Evolutionary conservation across 2,888 invertebrate species (phyloP), one percentile per base, ranked within the genome.

Genomic region (Empis livida): DNA sequence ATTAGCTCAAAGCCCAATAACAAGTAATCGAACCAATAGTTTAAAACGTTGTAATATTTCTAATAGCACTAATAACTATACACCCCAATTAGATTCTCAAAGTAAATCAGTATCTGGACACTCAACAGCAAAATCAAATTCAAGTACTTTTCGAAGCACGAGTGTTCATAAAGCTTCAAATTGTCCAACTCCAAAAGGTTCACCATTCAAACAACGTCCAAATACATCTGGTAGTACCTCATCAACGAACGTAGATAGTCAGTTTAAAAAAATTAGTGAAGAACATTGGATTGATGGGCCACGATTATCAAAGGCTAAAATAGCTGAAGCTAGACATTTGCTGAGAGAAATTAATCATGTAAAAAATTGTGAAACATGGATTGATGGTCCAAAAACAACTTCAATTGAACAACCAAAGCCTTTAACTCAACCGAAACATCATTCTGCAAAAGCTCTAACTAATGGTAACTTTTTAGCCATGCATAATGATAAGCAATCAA

Each of bases 261-360:
- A 63, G 10, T 60, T 65, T 59, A 59, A 67, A 5, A 62, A 67
- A 54, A 64, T 73, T 16, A 87, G 85, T 55, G 91, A 92, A 61
- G 95, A 95, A 61, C 90, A 92, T 62, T 96, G 95, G 95, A 89
- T 95, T 52, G 95, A 96, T 69, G 95, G 95, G 0, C 95, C 95
- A 0, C 78, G 91, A 61, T 87, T 92, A 58, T 87, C 86, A 1
- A 82, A 84, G 61, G 84, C 82, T 15, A 86, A 84, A 66, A 79
- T 85, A 45, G 87, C 86, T 2, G 87, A 87, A 66, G 88, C 84
- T 0, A 72, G 88, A 42, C 85, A 86, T 62, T 74, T 87, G 54
- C 76, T 85, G 61, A 84, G 86, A 59, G 86, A 87, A 67, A 77
- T 83, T 2, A 80, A 74, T 58, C 78, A 85, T 63, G 74, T 77